Percentiles rank a stretch among this genome's conserved stretches.
Evolutionary conservation across 2,113 vertebrate genomes (phyloP).

Genomic region (Leptobrachium leishanense): DNA sequence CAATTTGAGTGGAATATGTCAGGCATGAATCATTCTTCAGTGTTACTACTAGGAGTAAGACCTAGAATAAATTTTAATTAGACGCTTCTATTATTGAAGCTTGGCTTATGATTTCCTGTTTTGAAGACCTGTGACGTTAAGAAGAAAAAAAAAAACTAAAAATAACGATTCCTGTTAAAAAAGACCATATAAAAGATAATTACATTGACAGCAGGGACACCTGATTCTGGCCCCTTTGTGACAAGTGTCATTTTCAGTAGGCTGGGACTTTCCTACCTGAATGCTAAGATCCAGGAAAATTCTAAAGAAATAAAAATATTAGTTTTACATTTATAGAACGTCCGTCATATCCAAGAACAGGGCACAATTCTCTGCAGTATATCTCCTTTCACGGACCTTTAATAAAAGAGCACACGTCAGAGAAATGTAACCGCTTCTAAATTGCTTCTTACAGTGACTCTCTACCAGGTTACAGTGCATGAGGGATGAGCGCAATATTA

Average conservation of each 20-base stretch:
- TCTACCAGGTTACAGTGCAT: neutral
- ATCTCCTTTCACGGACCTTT: neutral
- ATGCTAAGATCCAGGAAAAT: neutral
- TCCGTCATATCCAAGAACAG: neutral
- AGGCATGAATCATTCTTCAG: too few species aligned
- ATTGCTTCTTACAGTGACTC: neutral
- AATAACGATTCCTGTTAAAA: neutral
- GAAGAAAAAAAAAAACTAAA: neutral
- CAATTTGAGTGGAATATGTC: too few species aligned
- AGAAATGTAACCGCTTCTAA: neutral
- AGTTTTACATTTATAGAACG: neutral
- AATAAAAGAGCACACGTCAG: neutral
- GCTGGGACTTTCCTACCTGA: neutral
- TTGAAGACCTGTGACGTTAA: too few species aligned
- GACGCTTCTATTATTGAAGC: too few species aligned
- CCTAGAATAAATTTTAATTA: too few species aligned
- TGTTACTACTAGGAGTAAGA: too few species aligned
- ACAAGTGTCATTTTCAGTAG: neutral
- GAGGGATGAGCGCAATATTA: constrained; percentile 11
- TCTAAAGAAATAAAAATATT: neutral
- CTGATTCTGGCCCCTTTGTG: neutral
- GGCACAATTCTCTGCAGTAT: neutral
- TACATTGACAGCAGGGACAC: constrained; percentile 3
- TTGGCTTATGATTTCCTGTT: too few species aligned
- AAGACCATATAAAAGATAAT: neutral